These are phyloP conservation scores for Chlorops oryzae DNA, from an alignment of 1,140 invertebrate species.

Conservation along the genomic window DNA sequence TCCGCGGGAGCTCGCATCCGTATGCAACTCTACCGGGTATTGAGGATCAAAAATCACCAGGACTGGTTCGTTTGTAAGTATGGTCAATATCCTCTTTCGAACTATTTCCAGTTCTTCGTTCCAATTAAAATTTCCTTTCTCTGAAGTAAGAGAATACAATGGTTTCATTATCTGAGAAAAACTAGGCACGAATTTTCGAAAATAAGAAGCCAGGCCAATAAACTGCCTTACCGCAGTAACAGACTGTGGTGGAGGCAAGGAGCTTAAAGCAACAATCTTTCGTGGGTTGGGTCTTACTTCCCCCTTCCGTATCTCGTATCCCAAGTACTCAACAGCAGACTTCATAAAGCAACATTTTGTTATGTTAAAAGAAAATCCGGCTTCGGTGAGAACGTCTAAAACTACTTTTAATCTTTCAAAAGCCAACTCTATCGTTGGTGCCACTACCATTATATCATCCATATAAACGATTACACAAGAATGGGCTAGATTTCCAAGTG, in stretches of 20 bases:
- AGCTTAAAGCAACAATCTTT: not conserved
- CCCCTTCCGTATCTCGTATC: not conserved
- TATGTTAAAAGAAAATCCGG: not conserved
- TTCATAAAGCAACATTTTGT: not conserved
- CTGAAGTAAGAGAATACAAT: conserved; percentile 4
- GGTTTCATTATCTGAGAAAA: conserved; percentile 9
- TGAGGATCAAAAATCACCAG: too few species aligned
- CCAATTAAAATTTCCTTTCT: conserved; percentile 1
- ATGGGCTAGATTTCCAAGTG: not conserved
- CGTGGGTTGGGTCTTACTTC: not conserved
- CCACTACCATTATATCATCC: too few species aligned
- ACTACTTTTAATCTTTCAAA: not conserved
- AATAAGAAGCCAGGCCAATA: conserved; percentile 12
- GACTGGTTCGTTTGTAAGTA: too few species aligned
- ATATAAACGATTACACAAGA: too few species aligned
- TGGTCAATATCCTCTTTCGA: too few species aligned
- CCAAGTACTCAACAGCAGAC: conserved; percentile 1
- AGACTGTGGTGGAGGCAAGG: too few species aligned
- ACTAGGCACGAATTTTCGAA: conserved; percentile 13
- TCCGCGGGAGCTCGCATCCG: too few species aligned
- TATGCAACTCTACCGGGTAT: not conserved
- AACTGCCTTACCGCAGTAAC: conserved; percentile 19
- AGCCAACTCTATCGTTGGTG: not conserved
- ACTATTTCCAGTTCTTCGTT: too few species aligned
- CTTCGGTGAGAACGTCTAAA: not conserved